Conservation (phyloP, 30 jellyfish, hydroid and myxozoan genomes). For the Nemopilema nomurai region DNA sequence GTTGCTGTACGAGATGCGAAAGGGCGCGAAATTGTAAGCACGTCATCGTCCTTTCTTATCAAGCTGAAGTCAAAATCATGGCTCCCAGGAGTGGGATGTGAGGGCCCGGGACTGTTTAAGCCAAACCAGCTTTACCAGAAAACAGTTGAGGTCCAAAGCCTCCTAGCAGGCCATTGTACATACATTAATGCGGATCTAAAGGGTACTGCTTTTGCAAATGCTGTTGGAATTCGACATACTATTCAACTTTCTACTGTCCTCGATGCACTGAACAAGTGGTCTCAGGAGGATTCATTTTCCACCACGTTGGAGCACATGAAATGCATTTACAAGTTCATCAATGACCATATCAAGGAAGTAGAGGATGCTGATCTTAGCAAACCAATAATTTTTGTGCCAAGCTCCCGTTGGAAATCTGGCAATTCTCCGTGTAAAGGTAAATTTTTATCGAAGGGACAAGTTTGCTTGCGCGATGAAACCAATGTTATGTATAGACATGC, state of each 20-base stretch:
- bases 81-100: constrained; percentile 30
- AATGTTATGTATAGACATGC: constrained; percentile 32
- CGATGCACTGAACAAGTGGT: constrained; percentile 58
- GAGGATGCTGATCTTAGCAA: constrained; percentile 43
- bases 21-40: constrained; percentile 40
- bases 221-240: constrained; percentile 46
- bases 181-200: constrained; percentile 21
- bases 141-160: background rate
- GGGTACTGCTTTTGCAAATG: constrained; percentile 17
- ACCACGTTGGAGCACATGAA: constrained; percentile 75
- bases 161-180: constrained; percentile 35
- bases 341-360: constrained; percentile 5
- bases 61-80: constrained; percentile 27
- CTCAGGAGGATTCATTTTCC: constrained; percentile 32
- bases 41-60: constrained; percentile 39
- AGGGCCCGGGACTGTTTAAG: background rate
- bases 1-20: constrained; percentile 44
- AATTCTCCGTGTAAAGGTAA: constrained; percentile 22
- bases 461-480: constrained; percentile 79
- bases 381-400: constrained; percentile 59
- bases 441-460: constrained; percentile 54
- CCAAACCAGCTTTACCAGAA: constrained; percentile 57
- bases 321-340: constrained; percentile 46
- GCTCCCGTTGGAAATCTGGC: background rate
- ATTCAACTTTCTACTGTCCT: constrained; percentile 45